Evolutionary conservation across 1,140 invertebrate genomes (phyloP).

Genomic region (Acyrthosiphon pisum): DNA sequence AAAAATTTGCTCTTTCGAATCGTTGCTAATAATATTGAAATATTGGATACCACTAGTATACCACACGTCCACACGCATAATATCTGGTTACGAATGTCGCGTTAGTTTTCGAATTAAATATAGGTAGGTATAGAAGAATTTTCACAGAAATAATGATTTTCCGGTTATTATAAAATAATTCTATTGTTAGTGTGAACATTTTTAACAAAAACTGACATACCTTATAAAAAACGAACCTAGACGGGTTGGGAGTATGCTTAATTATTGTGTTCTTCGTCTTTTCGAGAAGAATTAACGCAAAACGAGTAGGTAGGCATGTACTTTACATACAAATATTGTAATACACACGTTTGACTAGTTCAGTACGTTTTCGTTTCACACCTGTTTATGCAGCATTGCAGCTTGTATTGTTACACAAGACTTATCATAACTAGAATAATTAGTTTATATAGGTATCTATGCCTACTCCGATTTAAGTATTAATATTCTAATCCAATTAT

Average conservation of each 20-base stretch:
- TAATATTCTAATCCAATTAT: neutral
- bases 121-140: neutral
- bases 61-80: no score
- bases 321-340: neutral
- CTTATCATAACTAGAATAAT: slow-evolving; percentile 8
- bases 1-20: neutral
- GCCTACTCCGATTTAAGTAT: neutral
- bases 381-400: neutral
- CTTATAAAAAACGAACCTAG: neutral
- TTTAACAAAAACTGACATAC: neutral
- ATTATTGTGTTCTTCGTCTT: slow-evolving; percentile 9
- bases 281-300: neutral
- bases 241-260: neutral
- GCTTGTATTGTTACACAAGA: neutral
- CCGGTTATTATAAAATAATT: neutral
- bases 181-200: neutral
- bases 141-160: neutral
- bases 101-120: neutral
- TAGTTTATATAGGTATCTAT: neutral
- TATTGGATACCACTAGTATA: neutral
- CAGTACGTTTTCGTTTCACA: neutral
- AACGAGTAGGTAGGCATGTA: neutral
- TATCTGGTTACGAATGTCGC: neutral
- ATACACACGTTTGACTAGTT: slow-evolving; percentile 4
- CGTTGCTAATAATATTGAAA: neutral